Percentiles rank a stretch among this genome's conserved stretches.
These are phyloP conservation scores for Eristalis pertinax DNA, from an alignment of 2,888 invertebrate genomes.

Conservation along the genomic window DNA sequence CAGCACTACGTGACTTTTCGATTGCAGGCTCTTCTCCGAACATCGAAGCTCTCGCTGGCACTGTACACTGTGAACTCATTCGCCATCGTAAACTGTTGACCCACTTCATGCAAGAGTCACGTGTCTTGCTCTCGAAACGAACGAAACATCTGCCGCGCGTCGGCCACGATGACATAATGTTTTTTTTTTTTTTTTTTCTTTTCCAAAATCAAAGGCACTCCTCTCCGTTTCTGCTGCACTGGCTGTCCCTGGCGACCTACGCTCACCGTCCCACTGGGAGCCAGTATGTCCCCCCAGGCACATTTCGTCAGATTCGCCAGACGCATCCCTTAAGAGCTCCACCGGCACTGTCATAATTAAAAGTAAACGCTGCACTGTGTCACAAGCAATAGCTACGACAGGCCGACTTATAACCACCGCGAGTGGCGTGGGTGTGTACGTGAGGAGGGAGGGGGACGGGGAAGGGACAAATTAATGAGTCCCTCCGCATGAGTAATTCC, in stretches of 20 bases:
- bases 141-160: not conserved
- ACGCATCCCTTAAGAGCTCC: not conserved
- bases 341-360: constrained; percentile 19
- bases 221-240: too few relatives aligned
- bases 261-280: not conserved
- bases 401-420: too few relatives aligned
- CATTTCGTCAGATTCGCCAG: not conserved
- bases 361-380: constrained; percentile 35
- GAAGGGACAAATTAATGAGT: constrained; percentile 51
- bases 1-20: not conserved
- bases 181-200: too few relatives aligned
- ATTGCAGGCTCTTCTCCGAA: not conserved
- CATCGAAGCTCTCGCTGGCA: not conserved
- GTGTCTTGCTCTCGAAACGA: not conserved
- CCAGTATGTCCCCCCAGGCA: not conserved
- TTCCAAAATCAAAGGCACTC: not conserved
- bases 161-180: not conserved
- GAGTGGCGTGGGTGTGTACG: too few relatives aligned
- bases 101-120: not conserved
- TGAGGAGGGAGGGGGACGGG: not conserved
- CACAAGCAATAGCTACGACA: not conserved
- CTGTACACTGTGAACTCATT: not conserved
- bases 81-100: not conserved
- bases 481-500: constrained; percentile 61
- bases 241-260: not conserved